Evolutionary conservation across 2,113 vertebrate genomes (phyloP), one percentile per base, ranked within the genome.

Genomic region (Gasterosteus nipponicus): DNA sequence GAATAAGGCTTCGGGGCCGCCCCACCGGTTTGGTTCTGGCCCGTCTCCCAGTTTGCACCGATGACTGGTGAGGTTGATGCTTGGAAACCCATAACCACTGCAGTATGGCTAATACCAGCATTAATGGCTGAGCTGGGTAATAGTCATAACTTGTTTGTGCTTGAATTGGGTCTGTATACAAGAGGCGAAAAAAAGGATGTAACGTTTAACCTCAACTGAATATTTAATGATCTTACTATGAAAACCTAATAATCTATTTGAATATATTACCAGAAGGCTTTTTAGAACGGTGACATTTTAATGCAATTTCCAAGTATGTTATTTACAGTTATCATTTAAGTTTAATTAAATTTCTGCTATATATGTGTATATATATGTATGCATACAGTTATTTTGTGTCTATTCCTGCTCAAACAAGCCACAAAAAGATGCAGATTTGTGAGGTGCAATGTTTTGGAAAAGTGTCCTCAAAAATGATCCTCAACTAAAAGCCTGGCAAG

Each of bases 11-110:
- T 73, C 73, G 80, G 71, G 70, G 86, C 74, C 6, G 82, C 58
- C 69, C 56, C 59, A 81, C 61, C 81, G 77, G 84, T 89, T 87
- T 78, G 60, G 54, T 35, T 61, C 73, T 84, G 82, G 83, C 75
- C 33, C 3, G 0, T 71, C 69, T 86, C 78, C 77, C 75, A 77
- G 60, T 76, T 66, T 78, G 64, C 77, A 70, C 72, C 3, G 19
- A 58, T 79, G 75, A 86, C 66, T 41, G 62, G 62, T 22, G 58
- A 64, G 64, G 79, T 38, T 46, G 64, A 58, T 31, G 63, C 41
- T 54, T 38, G 47, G 47, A 41, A 73, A 73, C 59, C 1, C 31
- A 53, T 42, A 26, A 59, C 46, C 63, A 56, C 19, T 35, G 31
- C 2, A 81, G 63, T 1, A 2, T 15, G 56, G 56, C 42, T 57